Conservation (phyloP, 2,797 vertebrate species). For the Esox masquinongy region DNA sequence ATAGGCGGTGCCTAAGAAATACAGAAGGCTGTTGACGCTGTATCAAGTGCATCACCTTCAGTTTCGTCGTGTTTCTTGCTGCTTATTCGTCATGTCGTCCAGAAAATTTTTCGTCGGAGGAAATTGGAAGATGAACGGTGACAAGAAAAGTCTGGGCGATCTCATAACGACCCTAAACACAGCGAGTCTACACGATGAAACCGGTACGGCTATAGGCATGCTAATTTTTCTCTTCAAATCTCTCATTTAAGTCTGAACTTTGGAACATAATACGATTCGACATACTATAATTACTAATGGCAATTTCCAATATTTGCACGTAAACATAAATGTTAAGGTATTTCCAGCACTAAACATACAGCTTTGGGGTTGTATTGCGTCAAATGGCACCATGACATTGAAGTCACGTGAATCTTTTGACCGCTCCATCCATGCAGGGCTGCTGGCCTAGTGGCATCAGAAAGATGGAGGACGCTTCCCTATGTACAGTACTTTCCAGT, state of each 20-base stretch:
- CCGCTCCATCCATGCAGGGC: not conserved
- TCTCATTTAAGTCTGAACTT: not conserved
- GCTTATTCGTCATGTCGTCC: slow-evolving; percentile 70
- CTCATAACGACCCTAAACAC: slow-evolving; percentile 81
- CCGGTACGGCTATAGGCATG: slow-evolving; percentile 64
- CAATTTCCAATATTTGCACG: not conserved
- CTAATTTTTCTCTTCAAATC: not conserved
- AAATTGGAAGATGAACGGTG: slow-evolving; percentile 94
- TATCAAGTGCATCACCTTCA: not conserved
- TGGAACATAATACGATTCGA: slow-evolving; percentile 28
- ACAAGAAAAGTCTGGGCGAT: slow-evolving; percentile 79
- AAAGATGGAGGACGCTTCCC: no score
- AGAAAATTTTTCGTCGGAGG: slow-evolving; percentile 90
- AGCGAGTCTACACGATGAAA: slow-evolving; percentile 79
- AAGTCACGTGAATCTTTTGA: not conserved
- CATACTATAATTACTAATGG: not conserved
- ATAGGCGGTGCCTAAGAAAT: not conserved
- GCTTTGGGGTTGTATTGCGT: not conserved
- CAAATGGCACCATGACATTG: not conserved
- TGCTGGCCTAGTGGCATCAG: not conserved
- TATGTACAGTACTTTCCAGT: no score
- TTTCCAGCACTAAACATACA: not conserved
- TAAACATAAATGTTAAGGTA: not conserved
- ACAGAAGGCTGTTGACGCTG: no score
- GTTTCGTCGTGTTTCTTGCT: not conserved